Base-by-base conservation (phyloP, 1,140 invertebrate genomes). In the Eumaeus atala region DNA sequence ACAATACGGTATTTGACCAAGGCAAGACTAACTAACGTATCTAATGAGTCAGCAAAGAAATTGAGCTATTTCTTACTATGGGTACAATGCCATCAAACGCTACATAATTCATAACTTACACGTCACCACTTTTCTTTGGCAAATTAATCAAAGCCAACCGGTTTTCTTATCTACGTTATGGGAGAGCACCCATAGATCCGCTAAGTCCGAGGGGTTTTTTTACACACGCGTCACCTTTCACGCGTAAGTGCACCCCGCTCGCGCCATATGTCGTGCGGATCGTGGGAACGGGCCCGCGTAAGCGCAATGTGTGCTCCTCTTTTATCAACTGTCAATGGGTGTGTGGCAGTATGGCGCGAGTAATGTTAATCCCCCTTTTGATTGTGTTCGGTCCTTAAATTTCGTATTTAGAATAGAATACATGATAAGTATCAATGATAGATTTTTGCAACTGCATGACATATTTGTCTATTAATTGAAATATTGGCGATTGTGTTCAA, bases 261-360 rank as follows among this genome's bases (percentile, higher is more conserved):
- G 83, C 74, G 83, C 77, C 83, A 86, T 84, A 82, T 86, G 83
- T 74, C 83, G 77, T 78, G 79, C 77, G 76, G 70, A 77, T 67
- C 81, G 81, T 84, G 81, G 83, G 81, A 86, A 82, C 73, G 76
- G 61, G 74, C 71, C 59, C 56, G 64, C 59, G 59, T 58, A 66
- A 66, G 68, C 77, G 77, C 74, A 81, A 84, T 82, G 77, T 78
- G 78, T 72, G 74, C 72, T 65, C 67, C 56, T 62, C 73, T 71
- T 70, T 71, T 66, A 67, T 77, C 67, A 70, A 72, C 71, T 74
- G 67, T 72, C 72, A 70, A 63, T 70, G 63, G 61, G 58, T 58
- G 55, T 57, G 38, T 58, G 28, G 12, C 51, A 53, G 51, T 33
- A 42, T 53, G 38, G 51, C 33, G 51, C 38, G 40, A 53, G 38